Base-by-base conservation (phyloP, 2,113 vertebrate genomes). In the Apteryx owenii region DNA sequence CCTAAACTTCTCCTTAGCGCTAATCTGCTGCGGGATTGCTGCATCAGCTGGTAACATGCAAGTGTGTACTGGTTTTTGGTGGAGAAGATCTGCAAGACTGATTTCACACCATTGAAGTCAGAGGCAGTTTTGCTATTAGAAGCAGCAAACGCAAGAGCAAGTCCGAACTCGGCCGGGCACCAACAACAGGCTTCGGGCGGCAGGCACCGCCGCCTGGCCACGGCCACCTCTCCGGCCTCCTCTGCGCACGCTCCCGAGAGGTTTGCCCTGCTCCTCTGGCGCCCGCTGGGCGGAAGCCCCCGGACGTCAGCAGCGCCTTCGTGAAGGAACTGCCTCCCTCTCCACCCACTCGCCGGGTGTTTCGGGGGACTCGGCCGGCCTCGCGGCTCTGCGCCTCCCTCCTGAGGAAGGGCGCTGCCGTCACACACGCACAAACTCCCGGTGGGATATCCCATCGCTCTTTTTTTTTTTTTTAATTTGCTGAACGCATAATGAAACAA, bases 91-190 rank as follows among this genome's bases (percentile, higher is more conserved):
- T 58, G 44, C 72, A 76, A 84, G n/a, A 15, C 6, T 61, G 36
- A 40, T 77, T 91, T 90, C 70, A 71, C 21, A 72, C 5, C 18
- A n/a, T 26, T 29, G 19, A 29, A 87, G 17, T 26, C 4, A 81
- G 72, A 93, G 9, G 8, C 53, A 51, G 42, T 26, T 72, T 58
- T 53, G 7, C n/a, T 56, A 29, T 38, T 44, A 44, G 51, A 38
- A 76, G 44, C 13, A 88, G 26, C 4, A 33, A 76, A 8, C 38
- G 19, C 23, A 82, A 68, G 8, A 69, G 18, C 20, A 94, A 90
- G 15, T 10, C 5, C 71, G 44, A 93, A 72, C 14, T 38, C 28
- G n/a, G n/a, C 40, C 29, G 33, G 17, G 46, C 0, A 0, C 1
- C 50, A 44, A 44, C 9, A 4, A 44, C 36, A 38, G 36, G 36